Base-by-base conservation (phyloP, 2,888 invertebrate species). In the Drosophila nigricruria region DNA sequence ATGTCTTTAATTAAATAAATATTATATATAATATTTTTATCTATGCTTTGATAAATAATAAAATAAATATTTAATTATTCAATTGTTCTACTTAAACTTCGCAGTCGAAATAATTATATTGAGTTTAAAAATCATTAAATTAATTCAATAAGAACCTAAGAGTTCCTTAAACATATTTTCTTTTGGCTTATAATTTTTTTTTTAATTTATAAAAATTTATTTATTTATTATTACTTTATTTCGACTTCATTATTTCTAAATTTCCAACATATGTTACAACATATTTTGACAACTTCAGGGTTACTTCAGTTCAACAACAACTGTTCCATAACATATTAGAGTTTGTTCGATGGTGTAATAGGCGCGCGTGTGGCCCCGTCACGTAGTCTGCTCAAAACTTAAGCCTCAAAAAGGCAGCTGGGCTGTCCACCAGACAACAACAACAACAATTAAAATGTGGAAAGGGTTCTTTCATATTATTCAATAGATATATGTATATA, bases 281-380 rank as follows among this genome's bases (percentile, higher is more conserved):
- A 18, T 40, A 49, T 40, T 50, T 50, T 10, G 52, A 49, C 58
- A 64, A 53, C 34, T 49, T 16, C 10, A 52, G 32, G 73, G 73
- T 68, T 67, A 77, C 32, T 65, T 30, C 0, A 25, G 68, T 59
- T 69, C 73, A 80, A 38, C 56, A 25, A 30, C 68, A 72, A 72
- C 61, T 59, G 69, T 47, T 59, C 32, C 40, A 61, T 20, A 63
- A 60, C 40, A 30, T 54, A 38, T 40, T 9, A 50, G 61, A 67
- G 52, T 66, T 64, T 65, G 67, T 52, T 59, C 20, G 52, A 60
- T 63, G 65, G 66, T 69, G 79, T 87, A 90, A 88, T 80, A 89
- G 87, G 79, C 84, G 77, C 89, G 86, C 78, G 86, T 87, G 86
- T 90, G 86, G 86, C 82, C 87, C 47, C 70, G 79, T 70, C 86